These are phyloP conservation scores for Phalacrocorax pelagicus DNA, from an alignment of 2,113 vertebrate genomes.

Conservation along the genomic window DNA sequence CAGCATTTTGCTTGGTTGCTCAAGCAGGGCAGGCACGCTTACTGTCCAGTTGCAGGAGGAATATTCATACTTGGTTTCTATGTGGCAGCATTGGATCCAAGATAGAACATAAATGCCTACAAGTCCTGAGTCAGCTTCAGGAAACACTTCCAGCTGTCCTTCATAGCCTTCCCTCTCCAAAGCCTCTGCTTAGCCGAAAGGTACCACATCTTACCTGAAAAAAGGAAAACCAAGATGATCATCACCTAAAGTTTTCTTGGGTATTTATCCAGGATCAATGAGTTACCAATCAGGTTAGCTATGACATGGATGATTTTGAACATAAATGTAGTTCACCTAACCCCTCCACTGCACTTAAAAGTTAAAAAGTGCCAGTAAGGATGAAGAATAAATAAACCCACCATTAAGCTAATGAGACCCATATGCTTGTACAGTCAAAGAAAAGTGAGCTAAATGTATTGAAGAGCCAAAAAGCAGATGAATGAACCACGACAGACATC, in stretches of 20 bases:
- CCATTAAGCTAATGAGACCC: constrained; percentile 38
- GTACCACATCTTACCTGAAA: not conserved
- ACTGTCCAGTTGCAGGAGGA: not conserved
- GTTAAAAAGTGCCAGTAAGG: not conserved
- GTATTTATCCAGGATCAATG: not conserved
- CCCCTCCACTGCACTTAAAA: not conserved
- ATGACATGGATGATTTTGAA: not conserved
- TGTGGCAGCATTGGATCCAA: accelerated
- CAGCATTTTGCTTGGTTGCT: not conserved
- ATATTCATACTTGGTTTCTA: not conserved
- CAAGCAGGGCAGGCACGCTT: not conserved
- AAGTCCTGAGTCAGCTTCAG: not conserved
- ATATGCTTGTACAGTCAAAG: constrained; percentile 20
- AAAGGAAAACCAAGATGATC: not conserved
- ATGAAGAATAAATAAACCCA: not conserved
- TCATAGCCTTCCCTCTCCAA: not conserved
- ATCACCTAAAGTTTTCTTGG: not conserved
- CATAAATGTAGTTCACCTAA: not conserved
- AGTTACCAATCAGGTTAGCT: not conserved
- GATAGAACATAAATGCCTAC: not conserved
- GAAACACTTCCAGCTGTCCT: not conserved
- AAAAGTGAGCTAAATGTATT: not conserved
- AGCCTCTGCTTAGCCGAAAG: not conserved
- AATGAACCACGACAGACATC: not conserved
- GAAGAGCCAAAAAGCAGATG: constrained; percentile 14